Evolutionary conservation across 64 coral and sea anemone species (phyloP).

Genomic region (Dendronephthya gigantea): DNA sequence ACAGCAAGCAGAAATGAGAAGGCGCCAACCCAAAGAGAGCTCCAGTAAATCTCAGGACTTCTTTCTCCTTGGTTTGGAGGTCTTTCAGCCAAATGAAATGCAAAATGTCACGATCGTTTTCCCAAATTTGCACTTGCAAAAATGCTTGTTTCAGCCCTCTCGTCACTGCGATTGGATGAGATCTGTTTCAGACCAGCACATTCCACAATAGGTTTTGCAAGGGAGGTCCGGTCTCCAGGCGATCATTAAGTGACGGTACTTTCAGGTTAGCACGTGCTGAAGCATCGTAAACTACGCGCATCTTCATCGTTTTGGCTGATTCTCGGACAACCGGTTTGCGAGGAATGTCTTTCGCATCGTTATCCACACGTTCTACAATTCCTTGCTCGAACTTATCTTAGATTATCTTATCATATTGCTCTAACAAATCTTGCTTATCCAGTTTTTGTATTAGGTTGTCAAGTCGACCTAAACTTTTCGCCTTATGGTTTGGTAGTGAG

Average conservation of each 20-base stretch:
- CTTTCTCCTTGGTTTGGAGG: background rate
- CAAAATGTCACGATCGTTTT: background rate
- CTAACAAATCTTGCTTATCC: background rate
- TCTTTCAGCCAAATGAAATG: background rate
- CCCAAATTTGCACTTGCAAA: background rate
- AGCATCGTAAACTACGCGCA: background rate
- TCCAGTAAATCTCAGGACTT: background rate
- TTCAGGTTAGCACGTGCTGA: background rate
- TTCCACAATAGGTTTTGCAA: background rate
- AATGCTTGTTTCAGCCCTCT: background rate
- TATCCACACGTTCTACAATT: background rate
- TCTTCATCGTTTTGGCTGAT: background rate
- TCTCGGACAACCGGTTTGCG: background rate
- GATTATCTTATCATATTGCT: background rate
- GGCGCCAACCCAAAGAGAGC: background rate
- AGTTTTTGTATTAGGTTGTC: background rate
- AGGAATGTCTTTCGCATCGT: background rate
- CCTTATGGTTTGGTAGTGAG: background rate
- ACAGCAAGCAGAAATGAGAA: background rate
- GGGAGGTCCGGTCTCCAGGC: background rate
- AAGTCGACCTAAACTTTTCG: background rate
- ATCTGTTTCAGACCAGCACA: background rate
- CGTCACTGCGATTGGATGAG: background rate
- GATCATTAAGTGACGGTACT: background rate
- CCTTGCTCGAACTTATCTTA: background rate